Conservation (phyloP, 2,888 invertebrate genomes). For the Brachypalpus laphriformis region DNA sequence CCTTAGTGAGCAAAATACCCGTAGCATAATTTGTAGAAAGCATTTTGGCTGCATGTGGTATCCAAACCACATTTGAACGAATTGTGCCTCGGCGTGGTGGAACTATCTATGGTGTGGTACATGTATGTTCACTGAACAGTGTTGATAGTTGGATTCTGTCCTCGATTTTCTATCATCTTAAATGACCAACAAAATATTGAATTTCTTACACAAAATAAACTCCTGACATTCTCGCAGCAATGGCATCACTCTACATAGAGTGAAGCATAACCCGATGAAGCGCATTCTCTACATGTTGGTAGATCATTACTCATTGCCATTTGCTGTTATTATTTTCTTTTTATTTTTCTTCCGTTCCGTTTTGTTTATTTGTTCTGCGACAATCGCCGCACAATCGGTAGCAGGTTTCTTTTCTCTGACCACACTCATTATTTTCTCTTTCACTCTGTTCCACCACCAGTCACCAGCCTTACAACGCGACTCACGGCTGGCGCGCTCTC, state of each 20-base stretch:
- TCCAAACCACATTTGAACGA: no score
- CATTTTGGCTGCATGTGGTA: no score
- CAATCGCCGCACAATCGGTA: constrained; percentile 46
- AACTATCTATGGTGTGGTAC: no score
- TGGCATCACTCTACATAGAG: constrained; percentile 28
- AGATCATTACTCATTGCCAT: constrained; percentile 28
- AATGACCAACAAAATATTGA: no score
- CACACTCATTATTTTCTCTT: constrained; percentile 58
- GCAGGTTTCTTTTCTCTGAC: constrained; percentile 55
- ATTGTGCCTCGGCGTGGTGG: no score
- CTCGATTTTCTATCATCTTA: no score
- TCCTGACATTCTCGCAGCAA: neutral
- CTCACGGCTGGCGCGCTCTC: constrained; percentile 3
- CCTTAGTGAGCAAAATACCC: no score
- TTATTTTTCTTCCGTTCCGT: constrained; percentile 38
- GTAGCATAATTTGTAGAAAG: no score
- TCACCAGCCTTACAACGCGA: no score
- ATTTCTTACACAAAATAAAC: no score
- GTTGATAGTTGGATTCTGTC: no score
- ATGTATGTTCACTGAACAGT: no score
- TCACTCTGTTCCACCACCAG: constrained; percentile 7
- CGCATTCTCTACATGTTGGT: constrained; percentile 17
- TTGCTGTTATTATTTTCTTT: constrained; percentile 1
- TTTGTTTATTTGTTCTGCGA: constrained; percentile 39
- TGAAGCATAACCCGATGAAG: constrained; percentile 6